phyloP scores from a whole-genome alignment of 1,140 invertebrate species.

The Teleopsis dalmanni region DNA sequence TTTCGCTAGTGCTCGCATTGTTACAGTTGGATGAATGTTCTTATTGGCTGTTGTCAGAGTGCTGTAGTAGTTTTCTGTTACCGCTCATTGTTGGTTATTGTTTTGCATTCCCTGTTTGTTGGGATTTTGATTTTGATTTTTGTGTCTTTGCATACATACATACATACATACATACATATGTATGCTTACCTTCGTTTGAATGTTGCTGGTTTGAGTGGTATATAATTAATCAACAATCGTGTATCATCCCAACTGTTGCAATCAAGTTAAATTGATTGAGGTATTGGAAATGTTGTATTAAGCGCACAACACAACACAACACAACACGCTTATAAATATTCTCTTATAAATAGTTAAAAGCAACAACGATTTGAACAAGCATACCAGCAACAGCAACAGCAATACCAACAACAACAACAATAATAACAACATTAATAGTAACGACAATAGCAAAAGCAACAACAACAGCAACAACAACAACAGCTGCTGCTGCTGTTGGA shows the following conservation, averaged over 20 bases:
- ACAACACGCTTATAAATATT: no score
- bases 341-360: no score
- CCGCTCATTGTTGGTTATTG: not conserved
- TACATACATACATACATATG: not conserved
- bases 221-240: no score
- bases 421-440: no score
- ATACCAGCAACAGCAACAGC: no score
- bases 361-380: no score
- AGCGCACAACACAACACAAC: no score
- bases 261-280: no score
- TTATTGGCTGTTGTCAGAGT: constrained; percentile 35
- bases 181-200: not conserved
- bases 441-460: constrained; percentile 4
- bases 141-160: not conserved
- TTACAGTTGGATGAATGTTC: constrained; percentile 42
- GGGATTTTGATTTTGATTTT: not conserved
- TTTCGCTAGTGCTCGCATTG: constrained; percentile 24
- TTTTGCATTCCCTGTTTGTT: constrained; percentile 2
- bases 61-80: not conserved
- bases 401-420: no score
- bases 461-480: not conserved
- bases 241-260: no score
- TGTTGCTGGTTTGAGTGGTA: constrained; percentile 4
- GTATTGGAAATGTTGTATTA: no score
- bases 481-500: not conserved